Evolutionary conservation across 1,140 invertebrate species (phyloP).

Genomic region (Homarus americanus): DNA sequence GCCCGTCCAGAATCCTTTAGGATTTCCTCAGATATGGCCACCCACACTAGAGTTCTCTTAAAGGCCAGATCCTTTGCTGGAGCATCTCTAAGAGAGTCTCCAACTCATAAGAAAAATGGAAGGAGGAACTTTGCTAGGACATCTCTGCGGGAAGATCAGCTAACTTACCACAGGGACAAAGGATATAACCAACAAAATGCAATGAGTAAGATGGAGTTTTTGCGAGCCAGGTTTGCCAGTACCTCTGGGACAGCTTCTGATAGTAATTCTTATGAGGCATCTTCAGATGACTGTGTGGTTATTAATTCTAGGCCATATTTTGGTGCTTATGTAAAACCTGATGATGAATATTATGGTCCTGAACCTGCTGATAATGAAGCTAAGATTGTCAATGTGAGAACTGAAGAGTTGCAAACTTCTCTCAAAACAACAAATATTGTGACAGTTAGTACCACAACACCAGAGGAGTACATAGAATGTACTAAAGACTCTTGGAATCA

Average conservation of each 20-base stretch:
- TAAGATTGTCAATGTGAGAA: not conserved
- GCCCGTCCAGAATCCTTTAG: constrained; percentile 62
- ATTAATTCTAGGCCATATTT: not conserved
- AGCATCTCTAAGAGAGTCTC: constrained; percentile 33
- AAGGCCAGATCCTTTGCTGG: constrained; percentile 62
- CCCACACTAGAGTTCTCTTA: constrained; percentile 47
- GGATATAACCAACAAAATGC: not conserved
- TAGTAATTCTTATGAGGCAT: not conserved
- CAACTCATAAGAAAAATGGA: constrained; percentile 13
- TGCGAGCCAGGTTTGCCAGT: constrained; percentile 17
- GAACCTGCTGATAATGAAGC: not conserved
- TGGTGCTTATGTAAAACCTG: not conserved
- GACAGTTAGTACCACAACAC: not conserved
- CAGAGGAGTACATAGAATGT: not conserved
- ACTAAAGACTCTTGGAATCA: not conserved
- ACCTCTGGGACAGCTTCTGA: not conserved
- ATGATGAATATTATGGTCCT: not conserved
- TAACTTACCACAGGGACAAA: constrained; percentile 5
- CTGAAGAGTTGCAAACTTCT: not conserved
- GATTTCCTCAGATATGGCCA: constrained; percentile 54
- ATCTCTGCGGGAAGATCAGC: constrained; percentile 45
- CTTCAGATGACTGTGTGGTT: not conserved
- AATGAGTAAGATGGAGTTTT: constrained; percentile 38
- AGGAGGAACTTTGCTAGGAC: constrained; percentile 37
- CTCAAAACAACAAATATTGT: constrained; percentile 15